Base-by-base conservation (phyloP, 2,888 invertebrate species). In the Pristionchus mayeri region DNA sequence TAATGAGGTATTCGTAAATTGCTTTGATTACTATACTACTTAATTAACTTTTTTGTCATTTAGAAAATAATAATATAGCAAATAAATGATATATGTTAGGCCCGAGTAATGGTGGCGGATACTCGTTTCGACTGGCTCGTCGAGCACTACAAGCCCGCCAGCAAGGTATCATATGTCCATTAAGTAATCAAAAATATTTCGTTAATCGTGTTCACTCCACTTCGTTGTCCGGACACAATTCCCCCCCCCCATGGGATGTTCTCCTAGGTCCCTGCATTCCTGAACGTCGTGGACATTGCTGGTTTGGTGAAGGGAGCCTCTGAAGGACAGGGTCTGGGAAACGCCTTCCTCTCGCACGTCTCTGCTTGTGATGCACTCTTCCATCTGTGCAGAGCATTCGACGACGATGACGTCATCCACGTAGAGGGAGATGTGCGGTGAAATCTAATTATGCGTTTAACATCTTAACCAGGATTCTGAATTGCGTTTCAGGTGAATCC, bases 331-430 rank as follows among this genome's bases (percentile, higher is more conserved):
- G 98, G 99, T 1, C 95, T 99, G 85, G 99, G 99, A 92, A 99
- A 99, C 93, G 98, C 97, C 87, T 99, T 99, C 94, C 95, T 99
- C 75, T 98, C 98, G 7, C 98, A 99, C 94, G 98, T 99, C 92
- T 96, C 96, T 93, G 98, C 98, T 24, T 99, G 99, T 93, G 99
- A 99, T 94, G 97, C 98, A 60, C 96, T 99, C 91, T 98, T 98
- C 93, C 98, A 99, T 94, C 95, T 99, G 88, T 96, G 97, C 93
- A 57, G 83, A 37, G 97, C 97, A 13, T 99, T 99, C 93, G 98
- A 98, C 88, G 98, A 98, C 92, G 97, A 97, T 85, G 98, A 98
- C 92, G 98, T 99, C 0, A 97, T 97, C 79, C 99, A 99, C 93
- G 96, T 99, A 0, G 99, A 99, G 93, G 99, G 90, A 71, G 83